Evolutionary conservation across 2,797 vertebrate species (phyloP).

Genomic region (Crocodylus rhombifer): DNA sequence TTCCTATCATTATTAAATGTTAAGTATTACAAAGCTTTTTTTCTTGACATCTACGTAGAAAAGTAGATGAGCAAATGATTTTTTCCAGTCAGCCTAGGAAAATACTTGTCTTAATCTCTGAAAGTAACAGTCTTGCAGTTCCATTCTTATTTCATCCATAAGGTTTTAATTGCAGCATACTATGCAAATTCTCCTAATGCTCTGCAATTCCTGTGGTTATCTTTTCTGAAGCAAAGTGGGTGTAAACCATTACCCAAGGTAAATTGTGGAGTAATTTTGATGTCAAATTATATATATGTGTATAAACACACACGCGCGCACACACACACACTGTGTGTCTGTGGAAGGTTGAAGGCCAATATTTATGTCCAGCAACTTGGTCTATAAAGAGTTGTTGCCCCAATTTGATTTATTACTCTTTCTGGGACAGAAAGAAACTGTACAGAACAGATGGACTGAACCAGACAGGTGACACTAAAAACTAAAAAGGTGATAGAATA

Average conservation of each 20-base stretch:
- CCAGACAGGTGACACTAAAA: too few relatives aligned
- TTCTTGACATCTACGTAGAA: slow-evolving; percentile 50
- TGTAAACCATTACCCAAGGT: neutral
- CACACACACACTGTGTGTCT: too few relatives aligned
- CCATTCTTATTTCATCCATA: slow-evolving; percentile 60
- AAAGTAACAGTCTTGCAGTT: slow-evolving; percentile 55
- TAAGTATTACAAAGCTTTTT: slow-evolving; percentile 31
- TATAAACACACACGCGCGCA: too few relatives aligned
- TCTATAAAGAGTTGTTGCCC: neutral
- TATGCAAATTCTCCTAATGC: slow-evolving; percentile 30
- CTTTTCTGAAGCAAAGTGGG: slow-evolving; percentile 17
- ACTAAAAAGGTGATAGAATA: too few relatives aligned
- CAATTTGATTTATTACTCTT: neutral
- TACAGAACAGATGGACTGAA: too few relatives aligned
- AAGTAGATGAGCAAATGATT: slow-evolving; percentile 46
- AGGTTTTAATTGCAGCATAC: slow-evolving; percentile 47
- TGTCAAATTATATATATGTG: too few relatives aligned
- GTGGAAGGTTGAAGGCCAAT: neutral
- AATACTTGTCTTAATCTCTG: slow-evolving; percentile 51
- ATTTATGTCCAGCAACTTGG: slow-evolving; percentile 30
- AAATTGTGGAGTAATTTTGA: too few relatives aligned
- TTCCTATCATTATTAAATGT: neutral
- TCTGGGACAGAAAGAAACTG: too few relatives aligned
- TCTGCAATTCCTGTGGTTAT: slow-evolving; percentile 30
- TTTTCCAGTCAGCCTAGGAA: slow-evolving; percentile 39